Evolutionary conservation across 1,140 invertebrate species (phyloP), one percentile per base, ranked within the genome.

Genomic region (Aphelinus atriplicis): DNA sequence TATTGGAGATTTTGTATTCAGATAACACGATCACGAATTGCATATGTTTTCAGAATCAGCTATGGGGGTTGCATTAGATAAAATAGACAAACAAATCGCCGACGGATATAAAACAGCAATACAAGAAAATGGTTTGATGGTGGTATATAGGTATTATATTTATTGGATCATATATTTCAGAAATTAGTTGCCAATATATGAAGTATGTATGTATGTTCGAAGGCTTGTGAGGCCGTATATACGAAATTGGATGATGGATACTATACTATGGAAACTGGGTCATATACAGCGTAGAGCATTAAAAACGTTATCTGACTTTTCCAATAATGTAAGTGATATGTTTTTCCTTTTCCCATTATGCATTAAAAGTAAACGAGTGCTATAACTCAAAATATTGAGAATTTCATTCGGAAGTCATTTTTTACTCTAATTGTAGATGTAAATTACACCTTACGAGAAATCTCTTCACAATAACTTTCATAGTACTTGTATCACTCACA

Each of bases 51-150:
- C 50, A 26, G 94, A 96, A 85, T 94, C 94, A 66, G 93, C 94
- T 10, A 96, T 96, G 94, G 95, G 95, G 1, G 91, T 90, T 46
- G 90, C 90, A 73, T 87, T 95, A 55, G 75, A 78, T 42, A 76
- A 77, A 26, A 75, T 81, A 56, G 77, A 78, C 88, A 91, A 81
- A 90, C 91, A 50, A 90, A 92, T 82, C 82, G 86, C 68, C 83
- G 91, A 73, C 0, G 46, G 77, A 5, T 89, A 92, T 43, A 91
- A 91, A 46, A 91, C 91, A 2, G 86, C 88, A 1, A 87, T 90
- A 3, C 77, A 88, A 63, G 77, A 86, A 78, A 80, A 87, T 81
- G 81, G 82, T 2, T 1, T 67, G 0, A 26, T 73, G 42, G 0
- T 77, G 0, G 7, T 78, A 0, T 75, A 81, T 3, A 83, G 81